Conservation (phyloP, 2,797 vertebrate species). For the Peromyscus attwateri region DNA sequence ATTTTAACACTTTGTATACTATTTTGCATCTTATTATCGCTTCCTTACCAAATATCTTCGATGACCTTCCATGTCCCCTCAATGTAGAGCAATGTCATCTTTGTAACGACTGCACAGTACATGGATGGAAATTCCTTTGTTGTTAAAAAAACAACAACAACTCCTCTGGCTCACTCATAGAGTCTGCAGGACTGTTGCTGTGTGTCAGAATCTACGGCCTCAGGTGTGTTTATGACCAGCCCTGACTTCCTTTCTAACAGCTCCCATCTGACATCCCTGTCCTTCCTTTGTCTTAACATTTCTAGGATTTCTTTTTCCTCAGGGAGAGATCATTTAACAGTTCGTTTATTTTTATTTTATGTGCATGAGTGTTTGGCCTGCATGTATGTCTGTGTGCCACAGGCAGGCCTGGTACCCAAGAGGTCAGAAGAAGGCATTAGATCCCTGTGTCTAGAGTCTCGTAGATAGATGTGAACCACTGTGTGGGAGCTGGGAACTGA, state of each 20-base stretch:
- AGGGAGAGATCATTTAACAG: neutral
- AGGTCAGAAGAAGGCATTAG: neutral
- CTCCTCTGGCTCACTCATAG: neutral
- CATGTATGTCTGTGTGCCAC: neutral
- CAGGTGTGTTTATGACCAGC: neutral
- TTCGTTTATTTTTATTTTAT: neutral
- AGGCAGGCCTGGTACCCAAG: neutral
- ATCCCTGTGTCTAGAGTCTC: neutral
- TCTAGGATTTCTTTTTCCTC: neutral
- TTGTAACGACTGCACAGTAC: neutral
- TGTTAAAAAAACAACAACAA: neutral
- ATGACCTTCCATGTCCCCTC: neutral
- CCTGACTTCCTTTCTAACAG: neutral
- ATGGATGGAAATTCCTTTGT: neutral
- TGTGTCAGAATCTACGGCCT: neutral
- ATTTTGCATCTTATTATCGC: neutral
- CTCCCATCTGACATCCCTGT: neutral
- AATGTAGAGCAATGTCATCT: neutral
- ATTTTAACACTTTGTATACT: neutral
- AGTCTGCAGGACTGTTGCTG: neutral
- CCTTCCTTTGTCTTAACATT: constrained; percentile 35
- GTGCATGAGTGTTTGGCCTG: neutral
- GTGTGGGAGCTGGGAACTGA: neutral
- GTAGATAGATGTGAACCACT: neutral
- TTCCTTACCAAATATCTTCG: neutral